Evolutionary conservation across 2,888 invertebrate genomes (phyloP), one percentile per base, ranked within the genome.

Genomic region (Deilephila elpenor): DNA sequence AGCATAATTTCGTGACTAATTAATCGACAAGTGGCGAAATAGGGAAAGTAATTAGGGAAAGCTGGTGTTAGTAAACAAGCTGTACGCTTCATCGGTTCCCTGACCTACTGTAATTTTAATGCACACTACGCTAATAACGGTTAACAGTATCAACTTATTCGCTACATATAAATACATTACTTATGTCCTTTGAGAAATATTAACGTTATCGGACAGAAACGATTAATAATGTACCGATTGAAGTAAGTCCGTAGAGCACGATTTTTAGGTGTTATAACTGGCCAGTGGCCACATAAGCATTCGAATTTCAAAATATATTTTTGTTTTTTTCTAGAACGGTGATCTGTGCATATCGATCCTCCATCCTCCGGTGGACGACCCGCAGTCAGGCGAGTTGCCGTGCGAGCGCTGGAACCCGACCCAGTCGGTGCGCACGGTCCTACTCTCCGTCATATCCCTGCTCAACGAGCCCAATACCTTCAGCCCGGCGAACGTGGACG

Each of bases 321-420:
- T 56, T 19, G 61, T 71, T 71, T 70, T 34, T 75, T 92, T 93
- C 51, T 95, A 99, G 98, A 99, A 99, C 92, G 99, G 99, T 70
- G 99, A 99, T 93, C 96, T 99, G 75, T 99, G 99, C 95, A 99
- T 99, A 95, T 99, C 99, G 82, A 99, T 99, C 90, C 96, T 99
- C 77, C 99, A 99, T 93, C 99, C 99, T 75, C 99, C 99, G 25
- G 97, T 99, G 74, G 99, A 99, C 93, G 99, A 99, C 95, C 99
- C 99, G 59, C 99, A 99, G 89, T 99, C 99, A 84, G 99, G 99
- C 37, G 99, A 99, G 92, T 93, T 99, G 85, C 99, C 99, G 0
- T 99, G 99, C 94, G 99, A 99, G 94, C 97, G 99, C 92, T 99
- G 99, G 99, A 99, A 99, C 96, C 99, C 99, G 73, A 99, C 99